Conservation (phyloP, 2,888 invertebrate genomes). For the Limenitis camilla region DNA sequence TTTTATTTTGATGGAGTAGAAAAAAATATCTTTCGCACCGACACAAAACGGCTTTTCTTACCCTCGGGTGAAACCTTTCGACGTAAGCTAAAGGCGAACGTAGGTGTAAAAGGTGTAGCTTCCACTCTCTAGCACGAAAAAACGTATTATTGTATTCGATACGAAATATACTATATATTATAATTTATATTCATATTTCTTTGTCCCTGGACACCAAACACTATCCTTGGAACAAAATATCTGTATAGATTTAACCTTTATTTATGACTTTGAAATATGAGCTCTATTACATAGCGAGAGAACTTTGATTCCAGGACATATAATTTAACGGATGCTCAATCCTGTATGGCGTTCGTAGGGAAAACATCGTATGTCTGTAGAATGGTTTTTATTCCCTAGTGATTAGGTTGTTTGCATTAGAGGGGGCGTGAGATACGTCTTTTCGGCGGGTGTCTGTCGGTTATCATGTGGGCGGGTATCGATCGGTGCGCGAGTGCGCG, state of each 20-base stretch:
- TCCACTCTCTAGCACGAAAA: neutral
- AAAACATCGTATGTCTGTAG: constrained; percentile 5
- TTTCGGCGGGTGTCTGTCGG: constrained; percentile 21
- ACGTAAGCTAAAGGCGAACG: too few species aligned
- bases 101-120: neutral
- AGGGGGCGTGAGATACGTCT: constrained; percentile 4
- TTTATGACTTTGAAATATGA: neutral
- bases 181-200: constrained; percentile 2
- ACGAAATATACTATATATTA: neutral
- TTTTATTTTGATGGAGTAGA: too few species aligned
- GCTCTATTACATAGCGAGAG: neutral
- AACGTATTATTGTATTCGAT: neutral
- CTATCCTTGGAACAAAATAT: constrained; percentile 17
- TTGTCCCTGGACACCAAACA: constrained; percentile 5
- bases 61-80: too few species aligned
- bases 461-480: constrained; percentile 67
- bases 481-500: constrained; percentile 62
- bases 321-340: constrained; percentile 18
- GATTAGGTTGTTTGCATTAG: constrained; percentile 1
- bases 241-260: constrained; percentile 1
- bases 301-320: neutral
- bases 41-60: too few species aligned
- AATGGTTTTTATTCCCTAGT: constrained; percentile 3
- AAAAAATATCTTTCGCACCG: too few species aligned
- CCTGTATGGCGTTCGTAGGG: neutral